These are phyloP conservation scores for Tenebrio molitor DNA, from an alignment of 1,140 invertebrate genomes.

Conservation along the genomic window DNA sequence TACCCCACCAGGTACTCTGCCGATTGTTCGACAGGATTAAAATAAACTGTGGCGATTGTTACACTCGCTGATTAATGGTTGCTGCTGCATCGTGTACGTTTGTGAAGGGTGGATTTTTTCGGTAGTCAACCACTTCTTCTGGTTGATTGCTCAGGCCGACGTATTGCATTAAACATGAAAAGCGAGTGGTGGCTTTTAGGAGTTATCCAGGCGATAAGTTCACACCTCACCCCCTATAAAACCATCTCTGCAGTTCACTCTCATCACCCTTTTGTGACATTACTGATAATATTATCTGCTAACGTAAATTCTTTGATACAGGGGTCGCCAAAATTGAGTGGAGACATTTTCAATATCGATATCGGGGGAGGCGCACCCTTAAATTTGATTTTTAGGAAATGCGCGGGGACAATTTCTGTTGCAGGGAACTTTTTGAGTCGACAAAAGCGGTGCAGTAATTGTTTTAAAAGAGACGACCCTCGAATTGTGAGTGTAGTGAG, in stretches of 20 bases:
- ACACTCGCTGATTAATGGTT: constrained; percentile 6
- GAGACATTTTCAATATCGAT: neutral
- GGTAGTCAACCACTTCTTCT: constrained; percentile 53
- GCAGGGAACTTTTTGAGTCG: neutral
- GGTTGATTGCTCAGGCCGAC: constrained; percentile 53
- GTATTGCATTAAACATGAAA: constrained; percentile 65
- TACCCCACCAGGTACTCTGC: no score
- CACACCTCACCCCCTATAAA: constrained; percentile 42
- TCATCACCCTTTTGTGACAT: constrained; percentile 20
- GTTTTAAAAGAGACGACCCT: constrained; percentile 45
- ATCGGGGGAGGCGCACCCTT: neutral
- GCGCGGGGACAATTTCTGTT: neutral
- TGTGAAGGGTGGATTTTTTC: constrained; percentile 41
- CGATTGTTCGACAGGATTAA: no score
- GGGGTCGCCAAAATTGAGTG: constrained; percentile 4
- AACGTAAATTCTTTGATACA: constrained; percentile 37
- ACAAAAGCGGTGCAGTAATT: constrained; percentile 47
- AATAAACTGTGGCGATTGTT: no score
- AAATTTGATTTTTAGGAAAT: constrained; percentile 8
- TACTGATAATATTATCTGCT: constrained; percentile 28
- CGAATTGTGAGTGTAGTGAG: constrained; percentile 48
- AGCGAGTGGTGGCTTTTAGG: constrained; percentile 60
- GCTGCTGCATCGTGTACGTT: constrained; percentile 16
- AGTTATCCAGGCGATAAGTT: constrained; percentile 61
- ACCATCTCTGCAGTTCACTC: constrained; percentile 6